Evolutionary conservation across 2,888 invertebrate genomes (phyloP).

Genomic region (Lucinisca nassula): DNA sequence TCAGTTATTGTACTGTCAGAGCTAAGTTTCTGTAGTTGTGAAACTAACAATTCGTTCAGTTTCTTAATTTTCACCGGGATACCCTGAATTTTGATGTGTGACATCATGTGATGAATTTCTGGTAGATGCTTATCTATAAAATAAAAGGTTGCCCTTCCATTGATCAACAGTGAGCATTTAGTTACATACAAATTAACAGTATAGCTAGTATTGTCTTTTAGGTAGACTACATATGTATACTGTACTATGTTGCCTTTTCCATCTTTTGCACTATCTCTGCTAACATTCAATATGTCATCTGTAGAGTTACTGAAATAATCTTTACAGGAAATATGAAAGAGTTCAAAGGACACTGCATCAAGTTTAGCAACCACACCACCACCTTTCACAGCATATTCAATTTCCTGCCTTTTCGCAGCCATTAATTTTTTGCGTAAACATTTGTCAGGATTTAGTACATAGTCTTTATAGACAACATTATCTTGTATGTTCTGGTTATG

Average conservation of each 20-base stretch:
- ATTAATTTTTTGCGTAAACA: background rate
- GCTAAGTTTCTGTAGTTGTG: background rate
- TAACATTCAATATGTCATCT: too few relatives aligned
- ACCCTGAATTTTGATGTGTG: background rate
- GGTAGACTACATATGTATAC: background rate
- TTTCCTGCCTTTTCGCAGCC: background rate
- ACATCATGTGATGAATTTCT: background rate
- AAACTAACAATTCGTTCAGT: background rate
- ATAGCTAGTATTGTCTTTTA: background rate
- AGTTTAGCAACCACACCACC: too few relatives aligned
- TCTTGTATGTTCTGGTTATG: background rate
- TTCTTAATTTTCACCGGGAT: too few relatives aligned
- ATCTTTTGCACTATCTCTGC: too few relatives aligned
- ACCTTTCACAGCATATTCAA: too few relatives aligned
- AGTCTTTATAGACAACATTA: too few relatives aligned
- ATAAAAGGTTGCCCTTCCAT: background rate
- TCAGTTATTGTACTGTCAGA: too few relatives aligned
- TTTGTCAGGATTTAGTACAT: background rate
- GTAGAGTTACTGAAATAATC: too few relatives aligned
- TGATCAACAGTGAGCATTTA: too few relatives aligned
- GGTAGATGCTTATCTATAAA: background rate
- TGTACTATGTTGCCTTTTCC: too few relatives aligned
- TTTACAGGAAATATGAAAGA: too few relatives aligned
- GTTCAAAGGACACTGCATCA: too few relatives aligned
- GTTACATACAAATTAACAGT: background rate